Percentiles rank a stretch among this genome's conserved stretches.
These are phyloP conservation scores for Pipistrellus pygmaeus DNA, from an alignment of 2,797 vertebrate species.

Conservation along the genomic window DNA sequence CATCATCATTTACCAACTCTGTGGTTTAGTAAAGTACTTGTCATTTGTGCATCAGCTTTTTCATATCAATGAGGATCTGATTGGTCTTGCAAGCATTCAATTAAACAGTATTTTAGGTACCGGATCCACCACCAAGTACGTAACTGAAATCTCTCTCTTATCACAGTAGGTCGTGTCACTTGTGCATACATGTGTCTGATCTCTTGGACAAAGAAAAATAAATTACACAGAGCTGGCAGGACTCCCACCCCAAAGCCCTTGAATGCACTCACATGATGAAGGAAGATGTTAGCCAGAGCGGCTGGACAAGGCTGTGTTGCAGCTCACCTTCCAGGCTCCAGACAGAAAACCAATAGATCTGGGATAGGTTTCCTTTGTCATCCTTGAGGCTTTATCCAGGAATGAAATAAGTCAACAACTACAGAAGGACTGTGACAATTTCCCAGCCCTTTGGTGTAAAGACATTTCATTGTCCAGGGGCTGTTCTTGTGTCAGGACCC, in stretches of 20 bases:
- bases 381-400: not conserved
- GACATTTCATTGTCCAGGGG: not conserved
- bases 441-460: not conserved
- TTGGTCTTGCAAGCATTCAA: not conserved
- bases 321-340: not conserved
- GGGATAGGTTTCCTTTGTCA: conserved; percentile 9
- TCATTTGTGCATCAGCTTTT: not conserved
- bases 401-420: conserved; percentile 1
- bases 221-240: not conserved
- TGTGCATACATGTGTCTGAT: not conserved
- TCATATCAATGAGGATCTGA: not conserved
- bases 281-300: not conserved
- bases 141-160: not conserved
- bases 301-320: not conserved
- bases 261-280: not conserved
- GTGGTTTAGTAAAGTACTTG: not conserved
- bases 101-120: not conserved
- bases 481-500: not conserved
- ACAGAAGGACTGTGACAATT: not conserved
- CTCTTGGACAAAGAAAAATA: not conserved
- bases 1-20: not conserved
- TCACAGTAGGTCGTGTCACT: not conserved
- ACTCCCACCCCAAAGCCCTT: not conserved
- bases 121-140: not conserved
- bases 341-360: not conserved